phyloP scores from a whole-genome alignment of 2,888 invertebrate genomes.

The Ophion slaviceki region DNA sequence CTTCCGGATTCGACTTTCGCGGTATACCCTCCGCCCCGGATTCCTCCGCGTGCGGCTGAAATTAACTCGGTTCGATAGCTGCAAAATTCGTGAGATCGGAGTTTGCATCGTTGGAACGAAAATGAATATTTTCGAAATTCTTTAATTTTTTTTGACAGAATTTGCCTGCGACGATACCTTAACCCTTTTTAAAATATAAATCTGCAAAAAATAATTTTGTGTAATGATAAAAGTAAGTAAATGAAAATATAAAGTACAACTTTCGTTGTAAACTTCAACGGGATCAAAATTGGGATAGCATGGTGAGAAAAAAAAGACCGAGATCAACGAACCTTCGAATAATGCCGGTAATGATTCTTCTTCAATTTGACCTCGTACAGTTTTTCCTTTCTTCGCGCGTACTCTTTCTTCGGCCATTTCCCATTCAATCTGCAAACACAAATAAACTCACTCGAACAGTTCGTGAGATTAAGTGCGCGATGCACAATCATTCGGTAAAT shows the following conservation, averaged over 20 bases:
- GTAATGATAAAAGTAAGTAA: too few relatives aligned
- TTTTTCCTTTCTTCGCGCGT: constrained; percentile 69
- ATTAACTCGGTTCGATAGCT: background rate
- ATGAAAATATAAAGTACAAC: too few relatives aligned
- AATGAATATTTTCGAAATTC: too few relatives aligned
- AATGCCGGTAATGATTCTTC: constrained; percentile 70
- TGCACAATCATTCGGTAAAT: too few relatives aligned
- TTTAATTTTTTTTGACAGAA: background rate
- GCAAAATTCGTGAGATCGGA: too few relatives aligned
- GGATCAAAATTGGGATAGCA: too few relatives aligned
- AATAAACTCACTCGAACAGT: background rate
- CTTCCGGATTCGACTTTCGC: constrained; percentile 26
- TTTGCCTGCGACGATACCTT: too few relatives aligned
- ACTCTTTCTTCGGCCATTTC: constrained; percentile 72
- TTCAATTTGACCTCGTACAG: constrained; percentile 74
- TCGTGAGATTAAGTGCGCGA: too few relatives aligned
- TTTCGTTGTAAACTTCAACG: too few relatives aligned
- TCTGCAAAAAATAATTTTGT: too few relatives aligned
- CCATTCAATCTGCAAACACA: constrained; percentile 70
- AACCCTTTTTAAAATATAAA: too few relatives aligned
- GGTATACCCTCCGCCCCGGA: constrained; percentile 73
- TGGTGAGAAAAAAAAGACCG: background rate
- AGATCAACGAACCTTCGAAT: constrained; percentile 67
- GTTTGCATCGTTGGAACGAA: too few relatives aligned
- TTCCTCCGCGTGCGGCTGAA: constrained; percentile 68